Conservation (phyloP, 2,888 invertebrate species). For the Chelonus formosanus region DNA sequence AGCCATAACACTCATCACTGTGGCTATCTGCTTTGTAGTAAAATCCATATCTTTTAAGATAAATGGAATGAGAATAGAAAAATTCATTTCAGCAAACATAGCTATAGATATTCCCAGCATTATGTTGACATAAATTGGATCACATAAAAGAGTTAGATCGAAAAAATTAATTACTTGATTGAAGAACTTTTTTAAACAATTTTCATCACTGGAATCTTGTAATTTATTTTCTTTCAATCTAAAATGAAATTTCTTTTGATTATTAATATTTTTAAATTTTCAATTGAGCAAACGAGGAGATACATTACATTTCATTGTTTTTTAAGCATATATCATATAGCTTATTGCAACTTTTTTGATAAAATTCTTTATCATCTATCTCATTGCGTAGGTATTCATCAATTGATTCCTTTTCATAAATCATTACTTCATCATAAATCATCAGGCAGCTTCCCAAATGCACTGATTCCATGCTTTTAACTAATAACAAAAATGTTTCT, state of each 20-base stretch:
- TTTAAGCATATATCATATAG: too few species aligned
- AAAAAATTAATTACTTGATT: slow-evolving; percentile 68
- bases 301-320: too few species aligned
- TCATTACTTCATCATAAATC: slow-evolving; percentile 66
- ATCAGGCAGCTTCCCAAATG: slow-evolving; percentile 72
- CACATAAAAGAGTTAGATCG: slow-evolving; percentile 73
- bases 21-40: slow-evolving; percentile 70
- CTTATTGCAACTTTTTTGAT: too few species aligned
- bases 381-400: slow-evolving; percentile 5
- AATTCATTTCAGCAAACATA: slow-evolving; percentile 76
- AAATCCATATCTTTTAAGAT: slow-evolving; percentile 73
- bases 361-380: not conserved
- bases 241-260: not conserved
- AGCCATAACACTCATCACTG: slow-evolving; percentile 72
- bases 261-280: too few species aligned
- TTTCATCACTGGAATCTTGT: slow-evolving; percentile 7
- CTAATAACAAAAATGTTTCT: slow-evolving; percentile 37
- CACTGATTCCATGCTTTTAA: slow-evolving; percentile 64
- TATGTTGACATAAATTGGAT: slow-evolving; percentile 75
- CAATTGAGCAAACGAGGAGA: too few species aligned
- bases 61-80: slow-evolving; percentile 73
- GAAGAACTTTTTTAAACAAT: not conserved
- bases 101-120: slow-evolving; percentile 75
- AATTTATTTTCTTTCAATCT: slow-evolving; percentile 10
- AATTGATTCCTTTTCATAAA: slow-evolving; percentile 28